These are phyloP conservation scores for Clamator glandarius DNA, from an alignment of 2,797 vertebrate species.

Conservation along the genomic window DNA sequence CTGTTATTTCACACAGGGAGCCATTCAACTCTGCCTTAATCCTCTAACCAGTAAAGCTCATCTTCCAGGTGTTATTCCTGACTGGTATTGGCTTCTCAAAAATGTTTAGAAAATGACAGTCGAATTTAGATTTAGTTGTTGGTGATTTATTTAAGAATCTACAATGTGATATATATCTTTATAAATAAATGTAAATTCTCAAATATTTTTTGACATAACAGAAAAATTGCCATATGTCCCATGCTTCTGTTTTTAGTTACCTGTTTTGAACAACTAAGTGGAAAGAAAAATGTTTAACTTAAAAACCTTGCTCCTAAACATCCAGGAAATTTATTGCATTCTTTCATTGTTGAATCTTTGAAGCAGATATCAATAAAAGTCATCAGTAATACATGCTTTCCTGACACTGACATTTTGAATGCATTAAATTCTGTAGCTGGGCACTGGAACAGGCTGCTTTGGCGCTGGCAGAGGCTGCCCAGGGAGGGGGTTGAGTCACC, in stretches of 20 bases:
- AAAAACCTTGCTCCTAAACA: background rate
- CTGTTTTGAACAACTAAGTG: background rate
- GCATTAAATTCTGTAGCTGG: background rate
- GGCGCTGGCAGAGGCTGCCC: too few relatives aligned
- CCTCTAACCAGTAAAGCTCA: constrained; percentile 18
- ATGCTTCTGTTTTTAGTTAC: background rate
- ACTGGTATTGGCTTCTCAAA: background rate
- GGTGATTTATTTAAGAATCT: background rate
- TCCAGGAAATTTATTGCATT: background rate
- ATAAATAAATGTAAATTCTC: background rate
- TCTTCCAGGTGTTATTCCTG: constrained; percentile 39
- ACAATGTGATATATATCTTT: background rate
- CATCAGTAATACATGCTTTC: background rate
- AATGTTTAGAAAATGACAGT: background rate
- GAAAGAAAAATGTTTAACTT: background rate
- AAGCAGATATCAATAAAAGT: background rate
- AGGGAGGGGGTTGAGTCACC: too few relatives aligned
- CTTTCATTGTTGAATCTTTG: background rate
- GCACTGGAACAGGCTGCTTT: too few relatives aligned
- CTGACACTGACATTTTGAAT: background rate
- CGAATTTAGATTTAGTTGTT: background rate
- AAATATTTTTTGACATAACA: background rate
- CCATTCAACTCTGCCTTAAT: constrained; percentile 39
- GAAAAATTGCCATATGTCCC: background rate
- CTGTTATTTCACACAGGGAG: constrained; percentile 54